A percentile compares a stretch with the other conserved stretches of the same genome.
Conservation (phyloP, 2,888 invertebrate species). For the Campaea margaritaria region DNA sequence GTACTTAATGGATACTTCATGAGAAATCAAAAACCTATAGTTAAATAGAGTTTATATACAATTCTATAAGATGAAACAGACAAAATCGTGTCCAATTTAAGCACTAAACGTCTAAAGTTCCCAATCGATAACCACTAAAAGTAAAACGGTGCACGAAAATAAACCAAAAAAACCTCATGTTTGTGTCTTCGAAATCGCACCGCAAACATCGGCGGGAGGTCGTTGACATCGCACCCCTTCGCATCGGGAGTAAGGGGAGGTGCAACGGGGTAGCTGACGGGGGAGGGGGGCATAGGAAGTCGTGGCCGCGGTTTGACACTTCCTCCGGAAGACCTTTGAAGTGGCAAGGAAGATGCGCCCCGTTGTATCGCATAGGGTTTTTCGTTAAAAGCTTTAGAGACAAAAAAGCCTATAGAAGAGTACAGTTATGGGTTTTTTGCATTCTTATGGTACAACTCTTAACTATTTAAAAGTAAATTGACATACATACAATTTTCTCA, state of each 20-base stretch:
- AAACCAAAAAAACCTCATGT: conserved; percentile 70
- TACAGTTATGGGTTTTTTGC: conserved; percentile 4
- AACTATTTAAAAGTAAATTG: too few species aligned
- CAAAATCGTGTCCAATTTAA: conserved; percentile 38
- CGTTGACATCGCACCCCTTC: conserved; percentile 70
- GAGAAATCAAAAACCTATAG: conserved; percentile 5
- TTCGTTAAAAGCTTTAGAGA: conserved; percentile 18
- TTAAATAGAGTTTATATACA: conserved; percentile 3
- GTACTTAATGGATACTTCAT: not conserved
- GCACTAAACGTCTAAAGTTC: conserved; percentile 52
- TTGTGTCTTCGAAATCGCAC: conserved; percentile 79
- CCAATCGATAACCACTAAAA: conserved; percentile 64
- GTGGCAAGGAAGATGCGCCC: conserved; percentile 64
- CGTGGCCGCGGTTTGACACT: conserved; percentile 81
- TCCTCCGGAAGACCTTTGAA: conserved; percentile 84
- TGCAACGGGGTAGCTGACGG: conserved; percentile 50
- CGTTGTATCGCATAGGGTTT: conserved; percentile 39
- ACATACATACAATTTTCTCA: not conserved
- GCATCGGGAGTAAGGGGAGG: conserved; percentile 46
- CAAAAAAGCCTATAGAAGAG: conserved; percentile 1
- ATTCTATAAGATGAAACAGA: conserved; percentile 14
- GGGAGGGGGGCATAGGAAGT: conserved; percentile 64
- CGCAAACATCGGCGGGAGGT: conserved; percentile 74
- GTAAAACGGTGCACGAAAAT: conserved; percentile 59
- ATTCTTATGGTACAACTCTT: too few species aligned